Conservation (phyloP, 2,888 invertebrate genomes). For the Mimachlamys varia region DNA sequence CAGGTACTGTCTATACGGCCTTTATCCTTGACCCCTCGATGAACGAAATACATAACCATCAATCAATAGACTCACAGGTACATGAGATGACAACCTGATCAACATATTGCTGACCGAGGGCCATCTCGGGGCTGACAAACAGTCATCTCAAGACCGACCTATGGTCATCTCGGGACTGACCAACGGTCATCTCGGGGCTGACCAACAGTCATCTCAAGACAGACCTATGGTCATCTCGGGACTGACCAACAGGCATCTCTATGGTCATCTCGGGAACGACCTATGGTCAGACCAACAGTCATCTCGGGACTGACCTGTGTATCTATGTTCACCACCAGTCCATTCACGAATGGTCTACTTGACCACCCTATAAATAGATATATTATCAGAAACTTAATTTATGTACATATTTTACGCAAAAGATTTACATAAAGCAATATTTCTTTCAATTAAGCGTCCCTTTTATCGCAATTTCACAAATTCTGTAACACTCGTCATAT, state of each 20-base stretch:
- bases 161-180: no score
- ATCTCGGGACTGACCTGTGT: background rate
- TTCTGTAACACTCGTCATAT: background rate
- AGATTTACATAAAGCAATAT: background rate
- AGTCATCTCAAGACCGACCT: no score
- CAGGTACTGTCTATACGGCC: background rate
- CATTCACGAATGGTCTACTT: background rate
- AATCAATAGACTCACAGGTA: background rate
- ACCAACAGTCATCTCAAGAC: background rate
- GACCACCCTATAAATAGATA: background rate
- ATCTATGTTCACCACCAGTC: background rate
- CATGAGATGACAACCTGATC: background rate
- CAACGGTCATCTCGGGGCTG: no score
- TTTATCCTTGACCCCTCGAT: background rate
- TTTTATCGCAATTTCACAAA: background rate
- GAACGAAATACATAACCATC: background rate
- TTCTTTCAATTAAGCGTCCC: background rate
- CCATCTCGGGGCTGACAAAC: no score
- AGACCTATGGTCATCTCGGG: background rate
- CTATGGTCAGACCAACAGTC: background rate
- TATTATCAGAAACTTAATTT: conserved; percentile 6
- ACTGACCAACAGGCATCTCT: no score
- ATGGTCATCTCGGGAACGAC: background rate
- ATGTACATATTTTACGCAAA: background rate
- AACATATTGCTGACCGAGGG: no score